These are phyloP conservation scores for Phyllotreta cruciferae DNA, from an alignment of 2,888 invertebrate species.

Conservation along the genomic window DNA sequence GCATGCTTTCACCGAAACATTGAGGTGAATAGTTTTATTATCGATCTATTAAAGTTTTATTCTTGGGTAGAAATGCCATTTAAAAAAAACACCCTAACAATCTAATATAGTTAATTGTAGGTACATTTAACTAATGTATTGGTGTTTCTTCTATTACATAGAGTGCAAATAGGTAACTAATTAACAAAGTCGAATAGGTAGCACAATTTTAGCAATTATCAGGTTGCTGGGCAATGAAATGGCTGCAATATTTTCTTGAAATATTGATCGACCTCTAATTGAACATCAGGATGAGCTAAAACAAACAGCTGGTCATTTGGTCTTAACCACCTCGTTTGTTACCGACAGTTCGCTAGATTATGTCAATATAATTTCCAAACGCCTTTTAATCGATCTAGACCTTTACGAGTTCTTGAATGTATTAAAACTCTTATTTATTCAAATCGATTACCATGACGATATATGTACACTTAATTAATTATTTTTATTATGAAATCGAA, in stretches of 20 bases:
- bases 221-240: not conserved
- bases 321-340: constrained; percentile 45
- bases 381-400: not conserved
- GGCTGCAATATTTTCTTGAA: constrained; percentile 14
- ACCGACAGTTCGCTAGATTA: constrained; percentile 40
- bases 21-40: constrained; percentile 28
- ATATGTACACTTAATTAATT: too few relatives aligned
- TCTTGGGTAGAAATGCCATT: not conserved
- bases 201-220: too few relatives aligned
- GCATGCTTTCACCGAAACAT: constrained; percentile 30
- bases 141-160: too few relatives aligned
- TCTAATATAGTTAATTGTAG: too few relatives aligned
- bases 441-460: not conserved
- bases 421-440: not conserved
- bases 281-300: constrained; percentile 36
- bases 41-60: constrained; percentile 28
- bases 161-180: too few relatives aligned
- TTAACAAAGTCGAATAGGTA: too few relatives aligned
- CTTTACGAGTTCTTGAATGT: not conserved
- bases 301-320: constrained; percentile 47
- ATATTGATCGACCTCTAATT: constrained; percentile 30
- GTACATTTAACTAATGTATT: too few relatives aligned
- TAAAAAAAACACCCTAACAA: too few relatives aligned
- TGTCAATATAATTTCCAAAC: constrained; percentile 38
- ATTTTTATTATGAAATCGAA: too few relatives aligned